These are phyloP conservation scores for Manis crassicaudata DNA, from an alignment of 2,797 vertebrate species.

Conservation along the genomic window DNA sequence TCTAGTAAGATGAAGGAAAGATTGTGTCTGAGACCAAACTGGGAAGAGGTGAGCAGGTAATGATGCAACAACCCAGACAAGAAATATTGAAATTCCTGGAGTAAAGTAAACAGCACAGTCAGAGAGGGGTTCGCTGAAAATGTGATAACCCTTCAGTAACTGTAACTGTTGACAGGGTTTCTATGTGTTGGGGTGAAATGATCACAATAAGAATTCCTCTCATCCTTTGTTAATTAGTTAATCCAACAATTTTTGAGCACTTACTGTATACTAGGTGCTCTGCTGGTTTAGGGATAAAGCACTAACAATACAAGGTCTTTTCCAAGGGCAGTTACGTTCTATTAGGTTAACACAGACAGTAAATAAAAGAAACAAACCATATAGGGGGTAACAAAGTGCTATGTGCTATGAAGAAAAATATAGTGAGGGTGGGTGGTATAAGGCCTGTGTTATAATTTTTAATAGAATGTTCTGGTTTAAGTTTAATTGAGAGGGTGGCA, in stretches of 20 bases:
- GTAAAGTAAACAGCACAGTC: neutral
- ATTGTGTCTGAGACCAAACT: neutral
- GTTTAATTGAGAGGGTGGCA: neutral
- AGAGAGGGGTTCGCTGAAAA: neutral
- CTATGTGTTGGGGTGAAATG: neutral
- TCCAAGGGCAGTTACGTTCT: neutral
- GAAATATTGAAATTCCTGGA: neutral
- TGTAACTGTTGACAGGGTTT: neutral
- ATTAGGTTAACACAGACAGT: neutral
- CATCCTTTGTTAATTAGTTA: neutral
- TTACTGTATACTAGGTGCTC: neutral
- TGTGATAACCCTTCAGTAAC: neutral
- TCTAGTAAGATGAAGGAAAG: neutral
- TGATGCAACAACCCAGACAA: neutral
- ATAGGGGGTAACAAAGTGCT: neutral
- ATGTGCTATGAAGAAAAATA: neutral
- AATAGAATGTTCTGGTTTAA: no score
- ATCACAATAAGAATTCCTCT: neutral
- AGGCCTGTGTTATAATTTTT: neutral
- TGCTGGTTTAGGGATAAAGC: no score
- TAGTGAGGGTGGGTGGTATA: neutral
- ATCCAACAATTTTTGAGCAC: neutral
- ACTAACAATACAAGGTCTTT: no score
- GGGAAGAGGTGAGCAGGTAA: neutral
- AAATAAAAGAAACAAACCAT: neutral